Evolutionary conservation across 2,113 vertebrate species (phyloP).

Genomic region (Acinonyx jubatus): DNA sequence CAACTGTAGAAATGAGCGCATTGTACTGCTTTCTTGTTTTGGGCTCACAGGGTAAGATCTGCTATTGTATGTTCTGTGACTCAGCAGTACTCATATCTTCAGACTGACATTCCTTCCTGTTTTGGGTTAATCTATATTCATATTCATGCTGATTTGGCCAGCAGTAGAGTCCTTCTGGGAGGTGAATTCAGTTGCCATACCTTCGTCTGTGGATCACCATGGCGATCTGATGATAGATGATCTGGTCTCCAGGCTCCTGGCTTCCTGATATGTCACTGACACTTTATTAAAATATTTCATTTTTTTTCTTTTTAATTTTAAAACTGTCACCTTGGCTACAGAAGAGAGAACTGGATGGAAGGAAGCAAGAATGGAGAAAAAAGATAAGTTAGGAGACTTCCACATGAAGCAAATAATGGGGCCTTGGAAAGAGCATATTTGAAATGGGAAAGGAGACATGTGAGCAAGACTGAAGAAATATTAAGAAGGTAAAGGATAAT

Average conservation of each 20-base stretch:
- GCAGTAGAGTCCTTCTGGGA: background rate
- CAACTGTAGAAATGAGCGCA: conserved; percentile 59
- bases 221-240: conserved; percentile 78
- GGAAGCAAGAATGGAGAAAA: background rate
- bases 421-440: background rate
- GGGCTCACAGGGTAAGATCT: background rate
- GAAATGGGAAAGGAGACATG: background rate
- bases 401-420: background rate
- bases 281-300: background rate
- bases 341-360: background rate
- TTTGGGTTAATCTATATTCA: conserved; percentile 67
- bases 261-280: conserved; percentile 63
- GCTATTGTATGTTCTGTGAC: background rate
- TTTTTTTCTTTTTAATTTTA: background rate
- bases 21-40: conserved; percentile 73
- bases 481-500: background rate
- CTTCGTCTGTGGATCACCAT: conserved; percentile 47
- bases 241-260: conserved; percentile 81
- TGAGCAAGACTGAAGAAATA: background rate
- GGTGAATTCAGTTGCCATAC: background rate
- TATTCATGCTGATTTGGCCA: conserved; percentile 73
- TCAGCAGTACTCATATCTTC: conserved; percentile 56
- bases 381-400: background rate
- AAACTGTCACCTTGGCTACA: background rate
- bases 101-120: conserved; percentile 49